phyloP scores from a whole-genome alignment of 2,113 vertebrate genomes.

The Pelmatolapia mariae region DNA sequence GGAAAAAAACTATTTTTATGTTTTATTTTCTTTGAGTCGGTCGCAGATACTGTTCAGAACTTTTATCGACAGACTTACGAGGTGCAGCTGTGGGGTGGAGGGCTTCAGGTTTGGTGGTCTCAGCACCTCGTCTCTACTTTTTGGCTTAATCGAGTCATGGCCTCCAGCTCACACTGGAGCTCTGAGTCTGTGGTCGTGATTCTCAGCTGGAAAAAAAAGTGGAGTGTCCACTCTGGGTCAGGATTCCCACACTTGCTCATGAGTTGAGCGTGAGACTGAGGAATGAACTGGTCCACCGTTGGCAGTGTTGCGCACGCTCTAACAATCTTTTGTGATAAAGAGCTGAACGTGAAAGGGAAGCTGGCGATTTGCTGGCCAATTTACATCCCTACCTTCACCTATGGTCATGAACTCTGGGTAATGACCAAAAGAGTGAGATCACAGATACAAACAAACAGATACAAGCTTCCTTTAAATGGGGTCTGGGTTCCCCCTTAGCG shows the following conservation, averaged over 20 bases:
- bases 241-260: background rate
- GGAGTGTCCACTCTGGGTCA: background rate
- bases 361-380: background rate
- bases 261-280: background rate
- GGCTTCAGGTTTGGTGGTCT: background rate
- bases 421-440: background rate
- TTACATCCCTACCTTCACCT: background rate
- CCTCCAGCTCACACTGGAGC: background rate
- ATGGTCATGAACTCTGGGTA: background rate
- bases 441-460: background rate
- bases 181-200: background rate
- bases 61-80: background rate
- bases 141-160: accelerated
- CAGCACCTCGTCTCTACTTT: background rate
- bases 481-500: accelerated
- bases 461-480: background rate
- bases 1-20: accelerated
- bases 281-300: background rate
- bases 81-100: background rate
- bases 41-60: background rate
- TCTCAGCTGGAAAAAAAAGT: background rate
- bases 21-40: accelerated
- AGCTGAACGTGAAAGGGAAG: accelerated
- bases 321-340: background rate
- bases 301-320: background rate